phyloP scores from a whole-genome alignment of 1,140 invertebrate genomes.

The Rhagoletis pomonella region DNA sequence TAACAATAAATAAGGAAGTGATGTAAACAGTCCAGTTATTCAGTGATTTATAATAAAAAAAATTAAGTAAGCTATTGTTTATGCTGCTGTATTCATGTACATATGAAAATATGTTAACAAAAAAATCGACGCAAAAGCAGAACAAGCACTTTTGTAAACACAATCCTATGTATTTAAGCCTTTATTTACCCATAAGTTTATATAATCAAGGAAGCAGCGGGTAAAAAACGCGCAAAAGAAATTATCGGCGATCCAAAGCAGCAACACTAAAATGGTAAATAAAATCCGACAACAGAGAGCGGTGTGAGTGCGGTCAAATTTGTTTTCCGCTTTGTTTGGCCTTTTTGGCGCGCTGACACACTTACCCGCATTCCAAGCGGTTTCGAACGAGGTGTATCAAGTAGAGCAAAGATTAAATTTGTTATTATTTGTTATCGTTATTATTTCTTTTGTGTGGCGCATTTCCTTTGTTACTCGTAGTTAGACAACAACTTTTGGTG shows the following conservation, averaged over 20 bases:
- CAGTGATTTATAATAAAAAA: conserved; percentile 19
- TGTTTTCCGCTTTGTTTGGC: conserved; percentile 27
- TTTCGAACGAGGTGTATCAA: neutral
- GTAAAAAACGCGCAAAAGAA: neutral
- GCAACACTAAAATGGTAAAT: neutral
- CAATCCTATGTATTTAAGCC: conserved; percentile 9
- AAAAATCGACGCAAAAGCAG: neutral
- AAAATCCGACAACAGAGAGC: neutral
- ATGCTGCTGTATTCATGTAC: neutral
- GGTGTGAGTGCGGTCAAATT: conserved; percentile 17
- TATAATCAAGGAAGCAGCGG: neutral
- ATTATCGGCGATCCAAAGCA: too few relatives aligned
- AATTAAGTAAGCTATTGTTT: neutral
- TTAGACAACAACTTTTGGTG: neutral
- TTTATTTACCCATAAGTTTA: conserved; percentile 4
- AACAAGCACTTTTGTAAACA: neutral
- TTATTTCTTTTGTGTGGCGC: too few relatives aligned
- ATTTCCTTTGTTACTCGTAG: neutral
- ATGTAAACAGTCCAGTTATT: neutral
- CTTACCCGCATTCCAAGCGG: conserved; percentile 2
- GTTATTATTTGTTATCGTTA: neutral
- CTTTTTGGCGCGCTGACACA: conserved; percentile 28
- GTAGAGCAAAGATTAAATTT: conserved; percentile 10
- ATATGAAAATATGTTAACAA: neutral
- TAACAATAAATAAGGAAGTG: conserved; percentile 30